These are phyloP conservation scores for Norana najaformis DNA, from an alignment of 2,888 invertebrate genomes.

Conservation along the genomic window DNA sequence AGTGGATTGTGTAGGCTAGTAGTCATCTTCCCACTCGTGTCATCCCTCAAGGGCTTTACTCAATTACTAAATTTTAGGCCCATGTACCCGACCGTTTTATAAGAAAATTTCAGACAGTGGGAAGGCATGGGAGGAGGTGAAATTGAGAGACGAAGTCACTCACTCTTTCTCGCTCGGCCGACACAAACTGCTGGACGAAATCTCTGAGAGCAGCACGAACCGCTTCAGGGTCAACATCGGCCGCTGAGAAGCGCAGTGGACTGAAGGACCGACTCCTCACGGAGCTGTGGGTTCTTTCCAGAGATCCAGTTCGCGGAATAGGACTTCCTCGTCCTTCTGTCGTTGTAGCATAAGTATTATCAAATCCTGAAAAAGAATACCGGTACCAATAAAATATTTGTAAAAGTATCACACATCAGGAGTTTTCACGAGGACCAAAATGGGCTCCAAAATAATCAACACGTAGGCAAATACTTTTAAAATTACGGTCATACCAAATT, in stretches of 20 bases:
- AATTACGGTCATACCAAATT: no score
- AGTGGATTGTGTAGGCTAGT: no score
- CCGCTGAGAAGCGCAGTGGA: conserved; percentile 61
- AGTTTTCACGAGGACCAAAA: no score
- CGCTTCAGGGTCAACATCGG: conserved; percentile 87
- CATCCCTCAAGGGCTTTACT: no score
- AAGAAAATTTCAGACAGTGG: neutral
- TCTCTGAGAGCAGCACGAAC: conserved; percentile 86
- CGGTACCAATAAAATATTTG: no score
- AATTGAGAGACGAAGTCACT: conserved; percentile 34
- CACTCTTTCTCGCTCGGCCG: conserved; percentile 86
- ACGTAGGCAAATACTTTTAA: no score
- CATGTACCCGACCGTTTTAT: no score
- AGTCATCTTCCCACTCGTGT: no score
- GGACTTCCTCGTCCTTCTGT: conserved; percentile 61
- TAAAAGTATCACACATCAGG: no score
- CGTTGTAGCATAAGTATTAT: conserved; percentile 61
- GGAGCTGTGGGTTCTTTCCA: conserved; percentile 47
- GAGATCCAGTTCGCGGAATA: conserved; percentile 60
- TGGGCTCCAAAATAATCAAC: no score
- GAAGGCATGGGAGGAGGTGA: neutral
- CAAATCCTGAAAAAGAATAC: conserved; percentile 53
- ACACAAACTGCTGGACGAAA: conserved; percentile 88
- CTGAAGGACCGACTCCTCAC: conserved; percentile 38
- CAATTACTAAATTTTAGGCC: no score